Evolutionary conservation across 2,113 vertebrate genomes (phyloP), one percentile per base, ranked within the genome.

Genomic region (Peromyscus polionotus): DNA sequence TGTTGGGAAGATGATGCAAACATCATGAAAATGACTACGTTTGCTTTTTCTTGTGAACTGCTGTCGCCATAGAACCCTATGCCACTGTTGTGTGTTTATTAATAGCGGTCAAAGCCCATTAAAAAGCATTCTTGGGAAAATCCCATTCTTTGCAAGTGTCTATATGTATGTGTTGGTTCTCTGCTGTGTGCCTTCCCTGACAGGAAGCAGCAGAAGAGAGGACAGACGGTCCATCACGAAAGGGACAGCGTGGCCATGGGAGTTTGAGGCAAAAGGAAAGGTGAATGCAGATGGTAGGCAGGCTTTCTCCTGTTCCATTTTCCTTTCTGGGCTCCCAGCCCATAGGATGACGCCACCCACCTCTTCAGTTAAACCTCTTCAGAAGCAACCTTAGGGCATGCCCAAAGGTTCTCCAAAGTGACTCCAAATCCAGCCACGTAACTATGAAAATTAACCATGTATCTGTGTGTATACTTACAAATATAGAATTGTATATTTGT

Each of bases 61-160:
- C 84, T 13, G 9, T 75, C 67, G 48, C 33, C 3, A 22, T 81
- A 42, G 36, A 63, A 42, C 17, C 24, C 31, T 80, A 9, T 51
- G 48, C 45, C 42, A 61, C 24, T 59, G 39, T 54, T 77, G 3
- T 63, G 8, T 83, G 39, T 95, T 84, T 72, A 81, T 16, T 33
- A 95, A 90, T 42, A 51, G 16, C 80, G 87, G 24, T 77, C 45
- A 67, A 87, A 86, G n/a, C 39, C 54, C 5, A 88, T 83, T 92
- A 65, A 48, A 85, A 42, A 33, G 16, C 42, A 45, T 67, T 89
- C 26, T 39, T 24, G 90, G 48, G 61, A 68, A 91, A 77, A 31
- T n/a, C 8, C 51, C 31, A 51, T 68, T 87, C 59, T 87, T 87
- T 86, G 36, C 42, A 51, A 45, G 26, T 65, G 26, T 85, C 59